A percentile compares a stretch with the other conserved stretches of the same genome.
phyloP scores from a whole-genome alignment of 2,888 invertebrate species.

The Achlya flavicornis region DNA sequence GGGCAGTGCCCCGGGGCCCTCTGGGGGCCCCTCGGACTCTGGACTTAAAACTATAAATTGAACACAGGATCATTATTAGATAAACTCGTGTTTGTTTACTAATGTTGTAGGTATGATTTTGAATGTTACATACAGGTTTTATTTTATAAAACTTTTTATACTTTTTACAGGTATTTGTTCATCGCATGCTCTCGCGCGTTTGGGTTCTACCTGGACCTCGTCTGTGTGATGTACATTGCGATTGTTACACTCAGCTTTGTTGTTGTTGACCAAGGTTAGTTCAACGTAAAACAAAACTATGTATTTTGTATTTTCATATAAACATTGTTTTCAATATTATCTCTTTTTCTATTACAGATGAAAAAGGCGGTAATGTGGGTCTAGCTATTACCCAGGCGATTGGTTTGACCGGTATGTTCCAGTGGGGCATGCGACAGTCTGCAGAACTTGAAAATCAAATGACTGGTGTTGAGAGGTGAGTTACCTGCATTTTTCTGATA shows the following conservation, averaged over 20 bases:
- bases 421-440: slow-evolving; percentile 95
- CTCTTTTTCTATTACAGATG: slow-evolving; percentile 56
- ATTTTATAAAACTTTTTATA: slow-evolving; percentile 10
- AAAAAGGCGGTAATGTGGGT: slow-evolving; percentile 84
- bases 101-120: no score
- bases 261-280: slow-evolving; percentile 82
- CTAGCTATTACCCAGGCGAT: slow-evolving; percentile 87
- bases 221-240: slow-evolving; percentile 93
- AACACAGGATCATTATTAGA: no score
- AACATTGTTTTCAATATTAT: background rate
- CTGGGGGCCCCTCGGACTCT: no score
- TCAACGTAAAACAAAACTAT: background rate
- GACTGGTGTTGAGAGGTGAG: slow-evolving; percentile 89
- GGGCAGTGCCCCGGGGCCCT: no score
- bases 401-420: slow-evolving; percentile 85
- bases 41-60: no score
- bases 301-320: background rate
- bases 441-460: slow-evolving; percentile 92
- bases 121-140: no score
- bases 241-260: slow-evolving; percentile 94
- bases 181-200: slow-evolving; percentile 96
- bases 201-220: slow-evolving; percentile 93
- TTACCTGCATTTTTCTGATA: background rate
- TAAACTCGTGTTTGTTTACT: no score
- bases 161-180: slow-evolving; percentile 87